Evolutionary conservation across 2,888 invertebrate species (phyloP).

Genomic region (Mesorhabditis belari): DNA sequence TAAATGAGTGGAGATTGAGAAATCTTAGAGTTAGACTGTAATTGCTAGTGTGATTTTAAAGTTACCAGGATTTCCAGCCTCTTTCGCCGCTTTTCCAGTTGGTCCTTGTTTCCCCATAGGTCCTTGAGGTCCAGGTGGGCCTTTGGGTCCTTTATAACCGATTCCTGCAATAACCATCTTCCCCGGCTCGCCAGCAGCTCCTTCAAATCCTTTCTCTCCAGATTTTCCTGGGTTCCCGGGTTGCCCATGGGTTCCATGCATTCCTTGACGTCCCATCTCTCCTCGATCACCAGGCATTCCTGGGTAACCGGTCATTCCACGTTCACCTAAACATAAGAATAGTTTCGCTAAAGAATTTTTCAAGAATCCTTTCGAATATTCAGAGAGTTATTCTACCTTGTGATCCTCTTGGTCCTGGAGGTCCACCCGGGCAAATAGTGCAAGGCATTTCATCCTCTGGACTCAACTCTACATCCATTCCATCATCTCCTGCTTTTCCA

Average conservation of each 20-base stretch:
- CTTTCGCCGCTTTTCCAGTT: conserved; percentile 1
- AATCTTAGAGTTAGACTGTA: too few species aligned
- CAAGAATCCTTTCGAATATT: background rate
- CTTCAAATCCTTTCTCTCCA: conserved; percentile 1
- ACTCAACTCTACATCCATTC: conserved; percentile 3
- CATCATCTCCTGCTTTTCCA: conserved; percentile 2
- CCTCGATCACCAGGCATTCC: conserved; percentile 7
- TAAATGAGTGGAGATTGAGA: too few species aligned
- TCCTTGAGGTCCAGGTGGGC: conserved; percentile 3
- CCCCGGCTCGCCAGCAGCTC: conserved; percentile 9
- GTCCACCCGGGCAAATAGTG: conserved; percentile 9
- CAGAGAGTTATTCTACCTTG: background rate
- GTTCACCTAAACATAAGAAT: conserved; percentile 4
- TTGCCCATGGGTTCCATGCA: conserved; percentile 6
- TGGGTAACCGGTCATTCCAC: conserved; percentile 5
- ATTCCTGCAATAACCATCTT: conserved; percentile 6
- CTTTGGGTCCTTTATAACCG: conserved; percentile 4
- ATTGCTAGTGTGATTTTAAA: too few species aligned
- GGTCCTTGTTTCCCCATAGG: conserved; percentile 1
- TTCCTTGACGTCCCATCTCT: conserved; percentile 7
- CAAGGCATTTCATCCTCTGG: conserved; percentile 6
- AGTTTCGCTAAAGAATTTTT: background rate
- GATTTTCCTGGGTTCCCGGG: background rate
- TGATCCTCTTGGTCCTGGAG: conserved; percentile 4
- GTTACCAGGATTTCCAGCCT: conserved; percentile 3